Conservation (phyloP, 2,113 vertebrate genomes). For the Epinephelus cyanopodus region DNA sequence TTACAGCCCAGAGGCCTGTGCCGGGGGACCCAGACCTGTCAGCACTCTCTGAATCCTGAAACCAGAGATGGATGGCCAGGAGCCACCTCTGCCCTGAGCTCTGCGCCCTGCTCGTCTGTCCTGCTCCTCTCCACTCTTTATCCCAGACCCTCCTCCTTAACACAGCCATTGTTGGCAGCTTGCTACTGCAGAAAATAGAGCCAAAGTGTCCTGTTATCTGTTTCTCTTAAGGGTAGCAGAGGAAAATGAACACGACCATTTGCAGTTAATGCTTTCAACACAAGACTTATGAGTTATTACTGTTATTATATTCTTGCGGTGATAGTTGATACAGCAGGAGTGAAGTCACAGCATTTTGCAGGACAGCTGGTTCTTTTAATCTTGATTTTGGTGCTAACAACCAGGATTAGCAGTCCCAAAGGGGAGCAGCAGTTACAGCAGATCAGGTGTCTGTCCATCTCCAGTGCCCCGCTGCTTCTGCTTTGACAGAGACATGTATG, state of each 20-base stretch:
- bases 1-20: slow-evolving; percentile 74
- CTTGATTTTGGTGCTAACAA: slow-evolving; percentile 48
- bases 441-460: slow-evolving; percentile 66
- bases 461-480: slow-evolving; percentile 41
- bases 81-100: slow-evolving; percentile 68
- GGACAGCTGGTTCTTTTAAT: slow-evolving; percentile 58
- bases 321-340: slow-evolving; percentile 7
- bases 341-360: background rate
- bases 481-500: slow-evolving; percentile 58
- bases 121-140: slow-evolving; percentile 50
- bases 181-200: slow-evolving; percentile 3
- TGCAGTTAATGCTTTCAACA: background rate
- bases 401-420: slow-evolving; percentile 29
- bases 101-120: slow-evolving; percentile 45
- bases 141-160: slow-evolving; percentile 40
- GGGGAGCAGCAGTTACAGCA: slow-evolving; percentile 6
- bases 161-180: slow-evolving; percentile 21
- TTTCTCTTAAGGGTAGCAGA: background rate
- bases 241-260: background rate
- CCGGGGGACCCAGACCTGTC: slow-evolving; percentile 76
- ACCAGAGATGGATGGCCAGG: slow-evolving; percentile 72
- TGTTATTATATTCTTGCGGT: background rate
- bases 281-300: background rate
- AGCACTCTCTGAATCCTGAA: slow-evolving; percentile 76
- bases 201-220: background rate